Percentiles rank a stretch among this genome's conserved stretches.
phyloP scores from a whole-genome alignment of 2,888 invertebrate genomes.

The Melitaea athalia region DNA sequence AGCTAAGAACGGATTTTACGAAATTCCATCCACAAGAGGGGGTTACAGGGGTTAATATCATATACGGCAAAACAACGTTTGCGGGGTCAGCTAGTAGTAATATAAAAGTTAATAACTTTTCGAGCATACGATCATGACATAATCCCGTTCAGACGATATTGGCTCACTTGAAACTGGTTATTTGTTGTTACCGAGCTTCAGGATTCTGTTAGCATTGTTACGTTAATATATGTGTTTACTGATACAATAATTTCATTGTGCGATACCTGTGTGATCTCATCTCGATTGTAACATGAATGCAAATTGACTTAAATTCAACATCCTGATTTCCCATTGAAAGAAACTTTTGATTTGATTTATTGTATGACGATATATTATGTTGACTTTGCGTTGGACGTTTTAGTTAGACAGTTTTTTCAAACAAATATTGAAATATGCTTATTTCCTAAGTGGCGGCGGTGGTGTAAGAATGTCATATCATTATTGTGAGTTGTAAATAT shows the following conservation, averaged over 20 bases:
- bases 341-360: slow-evolving; percentile 17
- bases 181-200: slow-evolving; percentile 27
- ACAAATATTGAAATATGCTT: no score
- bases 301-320: slow-evolving; percentile 61
- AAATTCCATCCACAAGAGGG: no score
- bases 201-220: slow-evolving; percentile 14
- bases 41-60: no score
- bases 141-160: slow-evolving; percentile 13
- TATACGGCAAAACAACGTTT: no score
- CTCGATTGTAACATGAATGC: slow-evolving; percentile 52
- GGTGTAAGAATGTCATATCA: no score
- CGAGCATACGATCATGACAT: not conserved
- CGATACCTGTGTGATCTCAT: slow-evolving; percentile 57
- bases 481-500: no score
- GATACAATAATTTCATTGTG: slow-evolving; percentile 41
- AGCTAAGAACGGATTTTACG: no score
- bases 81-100: no score
- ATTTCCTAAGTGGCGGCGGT: no score
- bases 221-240: slow-evolving; percentile 39
- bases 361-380: not conserved
- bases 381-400: slow-evolving; percentile 4
- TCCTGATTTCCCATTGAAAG: slow-evolving; percentile 20
- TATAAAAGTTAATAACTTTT: not conserved
- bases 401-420: not conserved
- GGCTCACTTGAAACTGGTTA: slow-evolving; percentile 14